Base-by-base conservation (phyloP, 2,888 invertebrate species). In the Agrotis puta region DNA sequence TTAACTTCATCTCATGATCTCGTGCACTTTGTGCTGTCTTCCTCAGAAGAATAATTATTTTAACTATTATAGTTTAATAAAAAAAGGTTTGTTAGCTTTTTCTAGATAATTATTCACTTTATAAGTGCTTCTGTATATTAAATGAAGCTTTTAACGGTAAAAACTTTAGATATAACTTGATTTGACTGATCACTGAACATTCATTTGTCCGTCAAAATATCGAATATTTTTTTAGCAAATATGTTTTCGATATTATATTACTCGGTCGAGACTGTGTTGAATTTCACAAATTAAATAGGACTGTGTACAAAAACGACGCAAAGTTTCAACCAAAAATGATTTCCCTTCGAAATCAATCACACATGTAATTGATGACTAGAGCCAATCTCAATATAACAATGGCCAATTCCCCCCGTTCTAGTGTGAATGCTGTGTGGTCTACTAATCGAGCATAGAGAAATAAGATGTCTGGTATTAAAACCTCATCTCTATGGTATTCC, bases 391-490 rank as follows among this genome's bases (percentile, higher is more conserved):
- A 79, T 79, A 87, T 81, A 90, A 93, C 93, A 94, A 94, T 92
- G 81, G 91, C 83, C 89, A 89, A 91, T 92, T 89, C 87, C 83
- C 87, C 83, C 74, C 79, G 70, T 85, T 81, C 79, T 79, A 87
- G 83, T 87, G 85, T 87, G 88, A 90, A 88, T 64, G 73, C 73
- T 64, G 88, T 88, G 90, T 87, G 88, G 87, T 88, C 88, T 89
- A 91, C 90, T 91, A 91, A 91, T 91, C 88, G 89, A 83, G 86
- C 87, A 86, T 88, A 84, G 80, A 85, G 84, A 88, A 89, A 85
- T 86, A 79, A 87, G 88, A 90, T 89, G 89, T 90, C 89, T 86
- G 87, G 84, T 90, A 93, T 93, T 93, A 93, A 90, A 93, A 84
- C 87, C 88, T 89, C 88, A 90, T 91, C 89, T 91, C 89, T 89